Percentiles rank a stretch among this genome's conserved stretches.
phyloP scores from a whole-genome alignment of 2,888 invertebrate genomes.

The Callosobruchus maculatus region DNA sequence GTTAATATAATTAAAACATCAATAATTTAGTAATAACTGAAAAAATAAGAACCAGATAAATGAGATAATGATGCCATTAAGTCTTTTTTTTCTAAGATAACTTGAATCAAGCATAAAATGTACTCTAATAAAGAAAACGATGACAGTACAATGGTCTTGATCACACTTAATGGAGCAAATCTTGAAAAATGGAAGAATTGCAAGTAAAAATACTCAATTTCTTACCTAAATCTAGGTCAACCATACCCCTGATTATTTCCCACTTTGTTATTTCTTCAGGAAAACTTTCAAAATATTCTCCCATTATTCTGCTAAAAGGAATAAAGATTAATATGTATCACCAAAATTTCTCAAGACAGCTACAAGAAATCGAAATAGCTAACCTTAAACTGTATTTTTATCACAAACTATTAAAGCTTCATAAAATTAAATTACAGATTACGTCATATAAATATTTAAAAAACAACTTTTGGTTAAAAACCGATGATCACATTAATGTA shows the following conservation, averaged over 20 bases:
- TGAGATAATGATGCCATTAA: neutral
- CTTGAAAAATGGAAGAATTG: neutral
- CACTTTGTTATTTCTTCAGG: conserved; percentile 25
- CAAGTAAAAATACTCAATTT: neutral
- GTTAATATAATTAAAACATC: neutral
- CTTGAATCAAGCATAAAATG: too few species aligned
- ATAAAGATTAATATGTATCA: conserved; percentile 5
- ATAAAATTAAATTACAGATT: neutral
- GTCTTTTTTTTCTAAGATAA: neutral
- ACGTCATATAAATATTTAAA: neutral
- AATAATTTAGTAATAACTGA: neutral
- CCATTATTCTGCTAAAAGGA: conserved; percentile 10
- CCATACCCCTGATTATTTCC: conserved; percentile 21
- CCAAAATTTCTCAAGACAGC: conserved; percentile 7
- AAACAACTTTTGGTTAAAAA: neutral
- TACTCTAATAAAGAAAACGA: neutral
- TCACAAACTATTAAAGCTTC: conserved; percentile 18
- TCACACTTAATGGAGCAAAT: neutral
- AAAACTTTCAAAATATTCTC: conserved; percentile 23
- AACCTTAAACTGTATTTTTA: conserved; percentile 15
- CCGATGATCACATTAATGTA: neutral
- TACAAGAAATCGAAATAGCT: conserved; percentile 6
- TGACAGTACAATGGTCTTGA: conserved; percentile 1
- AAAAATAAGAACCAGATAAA: neutral
- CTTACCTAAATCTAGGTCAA: conserved; percentile 17